phyloP scores from a whole-genome alignment of 1,140 invertebrate genomes.

The Artemia franciscana region DNA sequence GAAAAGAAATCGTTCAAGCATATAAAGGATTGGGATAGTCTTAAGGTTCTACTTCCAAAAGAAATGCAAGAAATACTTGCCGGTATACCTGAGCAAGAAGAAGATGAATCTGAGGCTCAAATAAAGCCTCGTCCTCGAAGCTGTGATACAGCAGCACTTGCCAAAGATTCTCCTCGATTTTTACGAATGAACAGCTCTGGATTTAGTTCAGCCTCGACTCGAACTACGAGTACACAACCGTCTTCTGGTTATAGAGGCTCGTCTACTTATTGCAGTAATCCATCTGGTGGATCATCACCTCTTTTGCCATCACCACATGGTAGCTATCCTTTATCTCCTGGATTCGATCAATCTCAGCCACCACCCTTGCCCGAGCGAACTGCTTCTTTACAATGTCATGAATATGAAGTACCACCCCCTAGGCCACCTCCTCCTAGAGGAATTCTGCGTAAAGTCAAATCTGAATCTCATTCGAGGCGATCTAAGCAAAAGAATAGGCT shows the following conservation, averaged over 20 bases:
- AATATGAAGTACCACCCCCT: constrained; percentile 29
- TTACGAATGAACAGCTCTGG: neutral
- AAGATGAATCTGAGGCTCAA: constrained; percentile 18
- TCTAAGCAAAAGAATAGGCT: neutral
- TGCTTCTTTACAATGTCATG: constrained; percentile 28
- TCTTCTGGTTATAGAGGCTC: constrained; percentile 63
- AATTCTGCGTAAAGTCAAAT: constrained; percentile 30
- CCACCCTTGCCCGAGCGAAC: constrained; percentile 35
- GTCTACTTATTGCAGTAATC: constrained; percentile 52
- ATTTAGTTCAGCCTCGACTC: constrained; percentile 21
- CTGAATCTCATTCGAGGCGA: constrained; percentile 14
- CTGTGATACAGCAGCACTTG: constrained; percentile 10
- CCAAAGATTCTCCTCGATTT: neutral
- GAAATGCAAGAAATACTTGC: constrained; percentile 44
- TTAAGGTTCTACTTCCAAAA: constrained; percentile 55
- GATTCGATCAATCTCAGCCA: constrained; percentile 13
- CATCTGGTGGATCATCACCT: constrained; percentile 34
- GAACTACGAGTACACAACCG: constrained; percentile 46
- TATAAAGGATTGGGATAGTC: constrained; percentile 69
- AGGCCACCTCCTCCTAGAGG: constrained; percentile 41
- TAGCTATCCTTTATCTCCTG: constrained; percentile 2
- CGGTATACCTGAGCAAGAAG: constrained; percentile 43
- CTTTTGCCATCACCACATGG: constrained; percentile 3
- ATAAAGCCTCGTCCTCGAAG: constrained; percentile 12
- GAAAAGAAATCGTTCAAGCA: constrained; percentile 48